Base-by-base conservation (phyloP, 2,797 vertebrate species). In the Meriones psammophilus region DNA sequence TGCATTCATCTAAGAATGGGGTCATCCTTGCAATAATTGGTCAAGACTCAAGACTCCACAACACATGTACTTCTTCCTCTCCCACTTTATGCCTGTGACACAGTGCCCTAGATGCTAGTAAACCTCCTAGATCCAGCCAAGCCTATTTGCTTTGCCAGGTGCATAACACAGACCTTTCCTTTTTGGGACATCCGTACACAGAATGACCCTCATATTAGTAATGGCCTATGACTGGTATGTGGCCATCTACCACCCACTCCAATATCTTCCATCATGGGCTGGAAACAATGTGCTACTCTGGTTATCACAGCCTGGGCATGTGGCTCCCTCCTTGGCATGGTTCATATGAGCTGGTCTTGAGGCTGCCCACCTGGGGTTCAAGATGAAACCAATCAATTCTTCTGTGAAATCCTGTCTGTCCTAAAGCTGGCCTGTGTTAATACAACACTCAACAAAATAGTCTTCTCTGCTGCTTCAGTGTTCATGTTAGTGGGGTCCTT, bases 11-110 rank as follows among this genome's bases (percentile, higher is more conserved):
- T 68, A 89, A 71, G 2, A 97, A 96, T 0, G 30, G 81, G 42
- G 9, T 83, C 86, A 94, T 94, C 83, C 84, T 97, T 46, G 39
- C 39, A 60, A 60, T 77, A 30, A 89, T 89, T 39, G 50, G 56
- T 5, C 13, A 17, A 26, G 42, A 50, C 24, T 9, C 14, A 24
- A 76, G 79, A 54, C 42, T 74, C 39, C 58, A 76, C 9, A 84
- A 6, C 15, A 69, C 69, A 46, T 54, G 58, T 84, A 64, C 54
- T 76, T 64, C 69, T 46, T 0, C 79, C 76, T 96, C 30, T 95
- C 85, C 24, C 95, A 96, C 50, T 76, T 97, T 97, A 95, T 0
- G 87, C 97, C 87, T 97, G 77, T 83, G 97, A 89, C 64, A 95
- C 79, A 0, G 79, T 96, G 39, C 94, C 94, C 54, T 64, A 68